These are phyloP conservation scores for Elaeidobius kamerunicus DNA, from an alignment of 2,888 invertebrate genomes.

Conservation along the genomic window DNA sequence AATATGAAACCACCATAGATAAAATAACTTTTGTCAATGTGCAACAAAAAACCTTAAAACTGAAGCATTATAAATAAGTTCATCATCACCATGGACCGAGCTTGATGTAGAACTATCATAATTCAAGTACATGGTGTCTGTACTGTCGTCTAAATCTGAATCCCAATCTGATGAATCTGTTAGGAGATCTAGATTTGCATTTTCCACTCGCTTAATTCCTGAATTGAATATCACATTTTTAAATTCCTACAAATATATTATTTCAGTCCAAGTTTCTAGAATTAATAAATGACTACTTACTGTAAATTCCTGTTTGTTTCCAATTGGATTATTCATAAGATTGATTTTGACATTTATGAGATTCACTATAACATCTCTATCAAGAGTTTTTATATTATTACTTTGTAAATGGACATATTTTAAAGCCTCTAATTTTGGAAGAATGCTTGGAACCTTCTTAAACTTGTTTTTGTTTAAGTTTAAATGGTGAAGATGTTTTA, in stretches of 20 bases:
- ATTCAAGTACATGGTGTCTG: slow-evolving; percentile 46
- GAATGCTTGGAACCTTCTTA: slow-evolving; percentile 51
- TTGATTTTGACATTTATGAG: slow-evolving; percentile 45
- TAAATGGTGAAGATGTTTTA: slow-evolving; percentile 59
- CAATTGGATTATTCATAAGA: slow-evolving; percentile 43
- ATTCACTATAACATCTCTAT: slow-evolving; percentile 37
- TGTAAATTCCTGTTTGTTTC: slow-evolving; percentile 33
- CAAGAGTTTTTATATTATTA: slow-evolving; percentile 42
- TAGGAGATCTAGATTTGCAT: background rate
- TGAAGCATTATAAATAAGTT: slow-evolving; percentile 41
- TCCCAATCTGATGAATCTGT: slow-evolving; percentile 22
- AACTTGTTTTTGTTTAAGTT: slow-evolving; percentile 60
- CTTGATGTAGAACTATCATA: slow-evolving; percentile 41
- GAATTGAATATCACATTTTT: slow-evolving; percentile 11
- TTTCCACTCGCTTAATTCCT: slow-evolving; percentile 2
- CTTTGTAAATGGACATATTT: slow-evolving; percentile 43
- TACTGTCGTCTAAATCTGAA: slow-evolving; percentile 45
- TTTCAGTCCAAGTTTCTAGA: background rate
- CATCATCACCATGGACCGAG: slow-evolving; percentile 41
- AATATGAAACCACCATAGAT: background rate
- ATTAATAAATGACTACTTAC: slow-evolving; percentile 30
- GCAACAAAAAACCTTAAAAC: slow-evolving; percentile 44
- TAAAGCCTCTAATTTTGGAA: slow-evolving; percentile 41
- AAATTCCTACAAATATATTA: slow-evolving; percentile 9
- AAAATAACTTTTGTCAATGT: background rate